These are phyloP conservation scores for Panopea generosa DNA, from an alignment of 2,888 invertebrate genomes.

Conservation along the genomic window DNA sequence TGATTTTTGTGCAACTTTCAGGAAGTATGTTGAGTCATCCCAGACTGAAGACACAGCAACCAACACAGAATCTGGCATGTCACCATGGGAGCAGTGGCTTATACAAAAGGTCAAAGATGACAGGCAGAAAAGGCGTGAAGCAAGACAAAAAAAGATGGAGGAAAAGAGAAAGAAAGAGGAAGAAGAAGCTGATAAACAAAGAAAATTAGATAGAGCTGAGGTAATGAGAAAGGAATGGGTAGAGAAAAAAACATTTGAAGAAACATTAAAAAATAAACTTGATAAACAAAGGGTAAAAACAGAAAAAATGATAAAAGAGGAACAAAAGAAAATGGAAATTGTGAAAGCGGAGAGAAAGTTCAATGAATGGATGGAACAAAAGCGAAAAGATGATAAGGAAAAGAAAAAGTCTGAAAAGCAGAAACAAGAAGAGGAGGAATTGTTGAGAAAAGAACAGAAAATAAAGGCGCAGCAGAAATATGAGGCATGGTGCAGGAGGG, in stretches of 20 bases:
- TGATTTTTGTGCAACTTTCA: slow-evolving; percentile 31
- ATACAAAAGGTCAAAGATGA: slow-evolving; percentile 79
- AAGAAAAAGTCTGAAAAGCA: slow-evolving; percentile 71
- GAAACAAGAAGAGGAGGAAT: slow-evolving; percentile 70
- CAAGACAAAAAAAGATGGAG: slow-evolving; percentile 66
- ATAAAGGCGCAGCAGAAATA: slow-evolving; percentile 74
- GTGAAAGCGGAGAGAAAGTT: slow-evolving; percentile 71
- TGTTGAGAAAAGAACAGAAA: slow-evolving; percentile 65
- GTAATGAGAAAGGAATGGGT: slow-evolving; percentile 73
- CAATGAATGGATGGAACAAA: slow-evolving; percentile 76
- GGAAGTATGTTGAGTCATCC: slow-evolving; percentile 61
- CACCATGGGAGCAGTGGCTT: slow-evolving; percentile 82
- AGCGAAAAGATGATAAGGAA: slow-evolving; percentile 71
- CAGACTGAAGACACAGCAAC: slow-evolving; percentile 63
- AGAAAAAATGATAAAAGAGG: slow-evolving; percentile 68
- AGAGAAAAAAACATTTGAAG: slow-evolving; percentile 71
- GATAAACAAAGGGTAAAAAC: slow-evolving; percentile 66
- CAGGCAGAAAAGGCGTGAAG: slow-evolving; percentile 57
- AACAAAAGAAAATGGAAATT: slow-evolving; percentile 69
- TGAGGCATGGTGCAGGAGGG: slow-evolving; percentile 76
- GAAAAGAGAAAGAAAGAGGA: slow-evolving; percentile 67
- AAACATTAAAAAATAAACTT: slow-evolving; percentile 62
- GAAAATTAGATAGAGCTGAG: slow-evolving; percentile 67
- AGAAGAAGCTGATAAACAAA: slow-evolving; percentile 67
- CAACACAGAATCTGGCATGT: slow-evolving; percentile 62